Conservation (phyloP, 2,797 vertebrate species). For the Oryzias dopingdopingensis region DNA sequence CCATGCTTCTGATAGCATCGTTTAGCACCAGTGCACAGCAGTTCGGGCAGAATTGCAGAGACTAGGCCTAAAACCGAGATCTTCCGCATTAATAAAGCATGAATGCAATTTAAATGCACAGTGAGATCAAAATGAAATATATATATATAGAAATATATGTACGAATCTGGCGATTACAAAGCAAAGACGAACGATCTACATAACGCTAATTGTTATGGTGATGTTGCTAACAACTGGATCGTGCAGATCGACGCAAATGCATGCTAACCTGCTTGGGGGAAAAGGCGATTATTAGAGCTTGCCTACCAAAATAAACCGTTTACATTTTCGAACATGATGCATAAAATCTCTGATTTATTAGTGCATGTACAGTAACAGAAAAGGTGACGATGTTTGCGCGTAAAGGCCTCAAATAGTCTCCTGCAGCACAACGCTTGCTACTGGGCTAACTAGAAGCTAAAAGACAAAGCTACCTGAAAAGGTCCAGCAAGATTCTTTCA, state of each 20-base stretch:
- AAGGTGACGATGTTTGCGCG: conserved; percentile 30
- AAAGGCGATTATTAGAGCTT: conserved; percentile 33
- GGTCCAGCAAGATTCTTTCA: conserved; percentile 14
- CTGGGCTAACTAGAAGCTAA: conserved; percentile 60
- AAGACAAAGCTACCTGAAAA: conserved; percentile 29
- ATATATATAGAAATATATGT: not conserved
- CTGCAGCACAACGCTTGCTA: conserved; percentile 61
- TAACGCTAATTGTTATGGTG: conserved; percentile 46
- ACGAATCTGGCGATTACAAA: not conserved
- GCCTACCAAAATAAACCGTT: conserved; percentile 18
- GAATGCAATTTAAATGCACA: not conserved
- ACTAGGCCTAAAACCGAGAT: conserved; percentile 49
- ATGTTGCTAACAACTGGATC: conserved; percentile 60
- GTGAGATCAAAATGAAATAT: not conserved
- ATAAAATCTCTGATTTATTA: not conserved
- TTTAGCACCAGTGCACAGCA: conserved; percentile 26
- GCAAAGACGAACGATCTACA: conserved; percentile 9
- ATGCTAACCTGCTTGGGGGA: conserved; percentile 55
- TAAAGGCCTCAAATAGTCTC: conserved; percentile 55
- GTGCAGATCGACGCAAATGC: conserved; percentile 54
- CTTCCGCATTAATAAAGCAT: conserved; percentile 18
- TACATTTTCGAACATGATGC: too few relatives aligned
- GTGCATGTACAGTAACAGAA: conserved; percentile 1
- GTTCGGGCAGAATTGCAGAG: conserved; percentile 43
- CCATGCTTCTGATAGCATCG: conserved; percentile 48